Base-by-base conservation (phyloP, 30 jellyfish, hydroid and myxozoan genomes). In the Clytia hemisphaerica region DNA sequence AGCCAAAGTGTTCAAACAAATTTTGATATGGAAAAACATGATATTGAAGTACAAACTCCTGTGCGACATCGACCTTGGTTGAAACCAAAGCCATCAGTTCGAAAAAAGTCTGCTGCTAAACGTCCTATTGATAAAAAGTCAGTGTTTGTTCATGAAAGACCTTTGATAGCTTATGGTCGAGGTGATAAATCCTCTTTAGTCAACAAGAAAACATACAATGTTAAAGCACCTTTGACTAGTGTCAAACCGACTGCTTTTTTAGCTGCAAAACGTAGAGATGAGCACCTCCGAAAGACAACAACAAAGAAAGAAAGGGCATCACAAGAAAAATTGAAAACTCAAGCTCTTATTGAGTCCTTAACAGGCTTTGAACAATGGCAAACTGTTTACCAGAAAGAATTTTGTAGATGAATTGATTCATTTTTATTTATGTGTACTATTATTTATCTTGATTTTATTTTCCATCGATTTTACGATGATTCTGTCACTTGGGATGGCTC, bases 351-450 rank as follows among this genome's bases (percentile, higher is more conserved):
- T 45, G 65, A 65, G 19, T 40, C 72, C 16, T 16, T 65, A 35
- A 65, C 78, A 65, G 70, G 42, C 16, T 65, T 65, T 26, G 65
- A 65, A 4, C 78, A 65, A 36, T 65, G 78, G 78, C 78, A 65
- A 65, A 65, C 68, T 35, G 78, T 37, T 37, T 65, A 65, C 61
- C 78, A 65, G 72, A 65, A 36, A 65, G 68, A 65, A 25, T 65
- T 31, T 65, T 37, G 45, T 36, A 65, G 16, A 33, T 37, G 35
- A 37, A 57, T 18, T 4, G 9, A 9, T 9, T 29, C 61, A 18
- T 3, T 32, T n/a, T n/a, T n/a, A n/a, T n/a, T n/a, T n/a, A n/a
- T n/a, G n/a, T n/a, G n/a, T n/a, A n/a, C n/a, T n/a, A n/a, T n/a
- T n/a, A n/a, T n/a, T n/a, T n/a, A n/a, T n/a, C n/a, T n/a, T n/a